Conservation (phyloP, 2,113 vertebrate species). For the Crotophaga sulcirostris region DNA sequence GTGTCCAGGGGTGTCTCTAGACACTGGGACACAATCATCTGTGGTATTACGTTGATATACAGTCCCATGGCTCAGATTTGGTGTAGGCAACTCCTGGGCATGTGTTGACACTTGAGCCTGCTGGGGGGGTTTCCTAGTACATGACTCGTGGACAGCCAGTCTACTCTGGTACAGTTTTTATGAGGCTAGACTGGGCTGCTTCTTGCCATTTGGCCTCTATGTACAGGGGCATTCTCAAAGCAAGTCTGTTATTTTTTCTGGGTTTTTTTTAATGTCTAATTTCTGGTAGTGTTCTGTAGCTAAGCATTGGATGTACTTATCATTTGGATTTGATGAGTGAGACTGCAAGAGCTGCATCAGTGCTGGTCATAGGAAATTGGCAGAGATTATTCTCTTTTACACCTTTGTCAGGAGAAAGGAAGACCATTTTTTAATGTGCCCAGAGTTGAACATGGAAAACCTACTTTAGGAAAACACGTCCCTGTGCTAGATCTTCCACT, state of each 20-base stretch:
- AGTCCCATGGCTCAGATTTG: neutral
- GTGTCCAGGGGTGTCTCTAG: neutral
- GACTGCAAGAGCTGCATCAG: neutral
- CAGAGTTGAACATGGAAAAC: neutral
- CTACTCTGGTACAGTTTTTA: neutral
- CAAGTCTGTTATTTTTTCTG: neutral
- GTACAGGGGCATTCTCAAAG: neutral
- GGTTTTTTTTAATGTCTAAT: neutral
- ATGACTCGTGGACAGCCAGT: neutral
- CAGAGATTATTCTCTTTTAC: neutral
- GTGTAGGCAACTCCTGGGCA: neutral
- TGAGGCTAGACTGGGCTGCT: fast-evolving
- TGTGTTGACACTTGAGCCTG: neutral
- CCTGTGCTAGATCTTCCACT: neutral
- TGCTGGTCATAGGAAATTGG: neutral
- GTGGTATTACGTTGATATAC: neutral
- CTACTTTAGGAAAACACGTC: neutral
- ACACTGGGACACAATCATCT: fast-evolving
- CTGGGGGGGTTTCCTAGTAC: neutral
- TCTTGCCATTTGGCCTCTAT: neutral
- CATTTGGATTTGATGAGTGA: neutral
- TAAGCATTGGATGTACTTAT: neutral
- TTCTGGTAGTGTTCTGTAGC: neutral
- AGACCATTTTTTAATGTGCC: neutral
- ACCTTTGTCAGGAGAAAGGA: neutral